Conservation (phyloP, 2,113 vertebrate genomes). For the Rhizomys pruinosus region DNA sequence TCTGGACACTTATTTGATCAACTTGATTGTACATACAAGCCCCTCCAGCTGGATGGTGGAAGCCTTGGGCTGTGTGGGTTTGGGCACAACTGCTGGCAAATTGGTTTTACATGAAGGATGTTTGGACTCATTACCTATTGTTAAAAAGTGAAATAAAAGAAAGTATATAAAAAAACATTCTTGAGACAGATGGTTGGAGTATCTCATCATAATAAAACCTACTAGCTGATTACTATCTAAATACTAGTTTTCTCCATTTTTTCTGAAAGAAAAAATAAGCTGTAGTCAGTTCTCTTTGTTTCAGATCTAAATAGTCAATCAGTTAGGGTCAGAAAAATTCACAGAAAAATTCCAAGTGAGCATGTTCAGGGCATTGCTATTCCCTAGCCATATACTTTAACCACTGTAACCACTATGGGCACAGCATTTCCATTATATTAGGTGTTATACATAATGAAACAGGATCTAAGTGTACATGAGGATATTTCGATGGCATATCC, state of each 20-base stretch:
- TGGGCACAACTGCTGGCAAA: too few species aligned
- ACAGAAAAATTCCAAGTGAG: too few species aligned
- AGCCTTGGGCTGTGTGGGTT: too few species aligned
- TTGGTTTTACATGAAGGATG: too few species aligned
- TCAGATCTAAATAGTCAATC: not conserved
- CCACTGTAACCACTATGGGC: not conserved
- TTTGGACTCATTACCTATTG: too few species aligned
- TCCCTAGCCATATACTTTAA: not conserved
- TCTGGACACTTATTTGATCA: too few species aligned
- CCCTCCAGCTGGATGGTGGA: too few species aligned
- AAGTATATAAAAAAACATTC: not conserved
- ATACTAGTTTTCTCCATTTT: not conserved
- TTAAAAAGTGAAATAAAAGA: too few species aligned
- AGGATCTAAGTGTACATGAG: not conserved
- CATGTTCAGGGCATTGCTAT: not conserved
- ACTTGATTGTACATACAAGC: too few species aligned
- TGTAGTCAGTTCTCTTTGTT: not conserved
- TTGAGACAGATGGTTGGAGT: not conserved
- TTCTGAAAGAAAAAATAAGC: not conserved
- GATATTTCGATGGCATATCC: not conserved
- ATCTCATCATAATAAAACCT: not conserved
- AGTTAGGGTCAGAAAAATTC: not conserved
- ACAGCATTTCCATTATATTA: not conserved
- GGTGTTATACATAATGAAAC: not conserved
- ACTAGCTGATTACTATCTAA: constrained; percentile 33